Evolutionary conservation across 2,113 vertebrate species (phyloP), one percentile per base, ranked within the genome.

Genomic region (Crotalus helleri): DNA sequence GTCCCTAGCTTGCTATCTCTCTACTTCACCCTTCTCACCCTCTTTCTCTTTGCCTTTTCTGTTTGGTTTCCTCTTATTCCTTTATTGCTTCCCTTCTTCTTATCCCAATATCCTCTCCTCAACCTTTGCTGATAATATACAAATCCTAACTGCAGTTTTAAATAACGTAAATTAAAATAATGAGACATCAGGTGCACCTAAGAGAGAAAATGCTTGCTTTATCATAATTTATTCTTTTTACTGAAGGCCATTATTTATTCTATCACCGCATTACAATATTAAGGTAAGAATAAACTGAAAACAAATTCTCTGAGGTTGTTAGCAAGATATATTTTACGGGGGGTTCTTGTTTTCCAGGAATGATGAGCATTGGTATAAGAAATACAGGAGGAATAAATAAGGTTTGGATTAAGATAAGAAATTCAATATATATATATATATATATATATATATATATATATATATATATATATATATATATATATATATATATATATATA

Each of bases 91-190:
- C 24, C 21, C 24, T 29, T 87, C 15, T 87, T 23, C 24, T 51
- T 33, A 69, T 69, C 29, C 23, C 46, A 51, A 81, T 8, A 81
- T 81, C 33, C 69, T 81, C n/a, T 19, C 6, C 39, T 39, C 69
- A 39, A 39, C 33, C 15, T 81, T 81, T 81, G 5, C 39, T 81
- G 69, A 81, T 39, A 39, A 81, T 39, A 39, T 21, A 81, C 15
- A 81, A 81, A 81, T 81, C 21, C 33, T 39, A 81, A n/a, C 5
- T 74, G 33, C 64, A 33, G 90, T 95, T 92, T 92, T 91, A 93
- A 95, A 93, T 90, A 88, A 86, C 1, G 92, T 90, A 89, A 93
- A 93, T 86, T 95, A 5, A 90, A 92, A 33, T 69, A 90, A 92
- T 90, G 53, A 55, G 53, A 54, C 10, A 59, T 59, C 21, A 61